Base-by-base conservation (phyloP, 2,113 vertebrate species). In the Zosterops lateralis region DNA sequence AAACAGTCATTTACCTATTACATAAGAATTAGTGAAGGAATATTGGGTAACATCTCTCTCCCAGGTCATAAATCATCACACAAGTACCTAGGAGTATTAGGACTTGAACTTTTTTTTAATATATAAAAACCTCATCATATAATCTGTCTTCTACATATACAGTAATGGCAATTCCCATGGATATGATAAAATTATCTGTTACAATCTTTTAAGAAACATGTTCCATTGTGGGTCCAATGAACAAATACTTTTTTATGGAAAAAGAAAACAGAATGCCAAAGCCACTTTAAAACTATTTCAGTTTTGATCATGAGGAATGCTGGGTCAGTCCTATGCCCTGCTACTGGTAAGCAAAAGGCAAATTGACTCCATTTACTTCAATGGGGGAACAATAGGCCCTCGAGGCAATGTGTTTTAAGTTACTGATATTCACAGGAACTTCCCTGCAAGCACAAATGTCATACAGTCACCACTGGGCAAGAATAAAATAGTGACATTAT, bases 401-500 rank as follows among this genome's bases (percentile, higher is more conserved):
- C 1, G 20, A 72, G 85, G 77, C 58, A 44, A 90, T 56, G 77
- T 60, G 48, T 94, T 95, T 95, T 92, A 92, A 92, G 76, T 81
- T 96, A 75, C 89, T 94, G 82, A 94, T 97, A 96, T 95, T 96
- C 94, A 94, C 78, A 89, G 80, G 77, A 95, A 87, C 87, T 92
- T 91, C 78, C 80, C 91, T 48, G 62, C 21, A 38, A 96, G 70
- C 73, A 68, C 58, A 95, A 90, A 96, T 96, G 94, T 96, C 97
- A 94, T 40, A 76, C 50, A 68, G 57, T 62, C 89, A 89, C 89
- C 87, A 74, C 71, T 28, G 79, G 83, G 93, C 87, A 93, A 87
- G 57, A 95, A 89, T 54, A 67, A 87, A 92, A 90, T 29, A 29
- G 76, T 92, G 93, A 92, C 92, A 95, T 93, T 95, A 78, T 80